A percentile compares a stretch with the other conserved stretches of the same genome.
Conservation (phyloP, 2,113 vertebrate species). For the Nycticryphes semicollaris region DNA sequence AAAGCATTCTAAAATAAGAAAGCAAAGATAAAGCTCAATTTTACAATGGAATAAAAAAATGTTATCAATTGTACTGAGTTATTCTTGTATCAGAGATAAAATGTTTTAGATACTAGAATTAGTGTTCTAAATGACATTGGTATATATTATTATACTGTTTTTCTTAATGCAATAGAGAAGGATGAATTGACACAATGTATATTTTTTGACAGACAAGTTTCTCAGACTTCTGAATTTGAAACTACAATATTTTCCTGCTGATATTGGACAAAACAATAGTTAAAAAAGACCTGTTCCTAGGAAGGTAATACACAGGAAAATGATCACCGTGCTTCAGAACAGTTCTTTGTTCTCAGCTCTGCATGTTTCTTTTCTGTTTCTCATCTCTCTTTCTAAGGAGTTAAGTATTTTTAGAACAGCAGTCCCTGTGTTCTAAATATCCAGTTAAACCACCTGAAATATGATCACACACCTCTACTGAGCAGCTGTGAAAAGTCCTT, state of each 20-base stretch:
- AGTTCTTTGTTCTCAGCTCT: neutral
- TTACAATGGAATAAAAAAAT: neutral
- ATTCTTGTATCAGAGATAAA: neutral
- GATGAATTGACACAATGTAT: neutral
- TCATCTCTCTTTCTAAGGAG: neutral
- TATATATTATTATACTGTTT: neutral
- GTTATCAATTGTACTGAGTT: neutral
- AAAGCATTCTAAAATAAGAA: neutral
- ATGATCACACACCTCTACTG: neutral
- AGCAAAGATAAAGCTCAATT: neutral
- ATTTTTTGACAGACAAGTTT: neutral
- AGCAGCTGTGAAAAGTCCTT: neutral
- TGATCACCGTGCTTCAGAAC: neutral
- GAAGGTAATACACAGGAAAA: neutral
- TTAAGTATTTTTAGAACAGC: neutral
- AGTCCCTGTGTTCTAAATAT: neutral
- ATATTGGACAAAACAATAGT: neutral
- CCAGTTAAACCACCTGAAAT: neutral
- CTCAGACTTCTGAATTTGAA: neutral
- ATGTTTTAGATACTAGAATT: neutral
- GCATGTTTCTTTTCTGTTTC: neutral
- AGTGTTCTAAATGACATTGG: neutral
- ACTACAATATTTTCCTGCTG: neutral
- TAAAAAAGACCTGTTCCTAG: neutral
- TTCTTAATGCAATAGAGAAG: neutral